phyloP scores from a whole-genome alignment of 1,140 invertebrate genomes.

The Diuraphis noxia region DNA sequence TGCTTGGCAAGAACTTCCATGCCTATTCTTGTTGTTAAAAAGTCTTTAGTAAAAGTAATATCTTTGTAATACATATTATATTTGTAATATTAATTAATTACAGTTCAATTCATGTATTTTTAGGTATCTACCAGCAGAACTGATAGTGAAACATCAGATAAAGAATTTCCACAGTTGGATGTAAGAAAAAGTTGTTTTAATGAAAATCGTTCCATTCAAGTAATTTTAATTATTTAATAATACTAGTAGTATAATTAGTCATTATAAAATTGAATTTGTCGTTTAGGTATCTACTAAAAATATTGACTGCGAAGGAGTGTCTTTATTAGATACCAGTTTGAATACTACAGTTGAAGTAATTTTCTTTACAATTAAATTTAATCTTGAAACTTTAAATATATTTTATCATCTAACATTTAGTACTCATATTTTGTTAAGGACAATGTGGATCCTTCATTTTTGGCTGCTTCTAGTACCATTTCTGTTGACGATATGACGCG shows the following conservation, averaged over 20 bases:
- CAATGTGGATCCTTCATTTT: background rate
- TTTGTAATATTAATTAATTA: background rate
- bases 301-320: background rate
- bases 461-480: background rate
- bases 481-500: background rate
- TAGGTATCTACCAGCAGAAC: background rate
- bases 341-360: constrained; percentile 2
- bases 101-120: too few species aligned
- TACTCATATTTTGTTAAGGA: background rate
- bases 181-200: too few species aligned
- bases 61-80: background rate
- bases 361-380: background rate
- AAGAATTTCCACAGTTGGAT: background rate
- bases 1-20: background rate
- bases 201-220: too few species aligned
- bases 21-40: background rate
- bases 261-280: too few species aligned
- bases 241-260: too few species aligned
- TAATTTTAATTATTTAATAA: too few species aligned
- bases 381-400: background rate
- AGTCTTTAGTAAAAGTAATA: background rate
- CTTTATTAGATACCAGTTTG: background rate
- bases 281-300: background rate
- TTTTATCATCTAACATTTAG: background rate
- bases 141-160: too few species aligned